These are phyloP conservation scores for Laticauda laticaudata DNA, from an alignment of 2,113 vertebrate species.

Conservation along the genomic window DNA sequence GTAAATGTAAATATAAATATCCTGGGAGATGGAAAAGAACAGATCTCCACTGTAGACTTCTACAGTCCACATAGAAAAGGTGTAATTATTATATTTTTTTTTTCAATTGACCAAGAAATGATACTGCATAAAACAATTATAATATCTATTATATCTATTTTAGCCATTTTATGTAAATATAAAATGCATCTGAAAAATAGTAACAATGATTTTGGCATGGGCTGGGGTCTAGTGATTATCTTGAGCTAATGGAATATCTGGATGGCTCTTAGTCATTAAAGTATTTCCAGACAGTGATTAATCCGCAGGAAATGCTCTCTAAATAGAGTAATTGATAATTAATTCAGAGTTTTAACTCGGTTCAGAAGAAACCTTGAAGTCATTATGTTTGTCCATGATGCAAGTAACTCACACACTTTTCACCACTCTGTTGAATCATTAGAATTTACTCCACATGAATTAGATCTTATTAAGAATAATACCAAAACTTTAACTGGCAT, in stretches of 20 bases:
- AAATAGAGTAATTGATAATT: slow-evolving; percentile 39
- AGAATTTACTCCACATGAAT: background rate
- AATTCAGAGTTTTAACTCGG: slow-evolving; percentile 6
- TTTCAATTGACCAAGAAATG: background rate
- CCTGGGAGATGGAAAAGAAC: background rate
- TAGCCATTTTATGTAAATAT: background rate
- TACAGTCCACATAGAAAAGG: background rate
- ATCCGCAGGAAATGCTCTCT: slow-evolving; percentile 51
- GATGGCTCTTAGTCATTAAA: slow-evolving; percentile 44
- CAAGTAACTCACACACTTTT: background rate
- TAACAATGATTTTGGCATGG: slow-evolving; percentile 38
- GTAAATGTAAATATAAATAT: background rate
- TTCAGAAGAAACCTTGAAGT: slow-evolving; percentile 29
- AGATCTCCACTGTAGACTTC: background rate
- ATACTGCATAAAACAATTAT: rapidly evolving
- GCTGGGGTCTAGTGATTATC: rapidly evolving
- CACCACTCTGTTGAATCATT: background rate
- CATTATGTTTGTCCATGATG: background rate
- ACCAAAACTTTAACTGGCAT: background rate
- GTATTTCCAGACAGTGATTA: slow-evolving; percentile 48
- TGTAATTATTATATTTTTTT: background rate
- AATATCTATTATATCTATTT: slow-evolving; percentile 8
- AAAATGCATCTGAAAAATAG: slow-evolving; percentile 21
- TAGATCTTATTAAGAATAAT: background rate
- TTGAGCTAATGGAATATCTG: slow-evolving; percentile 61